Evolutionary conservation across 1,140 invertebrate species (phyloP), one percentile per base, ranked within the genome.

Genomic region (Drosophila pseudoananassae): DNA sequence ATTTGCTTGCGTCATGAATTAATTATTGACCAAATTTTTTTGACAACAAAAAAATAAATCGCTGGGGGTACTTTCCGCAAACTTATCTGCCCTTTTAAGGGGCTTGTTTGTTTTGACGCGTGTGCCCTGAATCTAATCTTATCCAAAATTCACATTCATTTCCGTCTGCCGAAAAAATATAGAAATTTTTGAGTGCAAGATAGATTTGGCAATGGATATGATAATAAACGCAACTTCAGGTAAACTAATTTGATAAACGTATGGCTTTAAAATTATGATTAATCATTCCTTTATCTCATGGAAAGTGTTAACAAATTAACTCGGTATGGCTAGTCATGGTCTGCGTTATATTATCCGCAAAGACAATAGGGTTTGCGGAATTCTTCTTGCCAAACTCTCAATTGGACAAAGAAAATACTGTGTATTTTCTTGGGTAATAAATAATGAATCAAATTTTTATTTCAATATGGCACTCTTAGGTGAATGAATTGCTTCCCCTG

Each of bases 51-150:
- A 27, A 27, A 27, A 27, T 1, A 27, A 27, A 36, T 36, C 14
- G 5, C 14, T 43, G 40, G 40, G 40, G 40, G 40, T 43, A 17
- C 14, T 14, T 43, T 43, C 14, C 2, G n/a, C 15, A 43, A 7
- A 43, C n/a, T 43, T 43, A 43, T 43, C 40, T 43, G 40, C 40
- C 40, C 40, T 43, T 43, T 17, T 43, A 43, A 17, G 15, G n/a
- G n/a, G 40, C 40, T 17, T 6, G 40, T 43, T 43, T 43, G 15
- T 43, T 43, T 43, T 43, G n/a, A 15, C 8, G 40, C 40, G n/a
- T 7, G 14, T 43, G 40, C 9, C 40, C n/a, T 7, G 15, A 43
- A 43, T 15, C 15, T 43, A 43, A 36, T 43, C 40, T 43, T 43
- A 43, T 43, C 14, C 15, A 7, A 43, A 43, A 36, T n/a, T 36